These are phyloP conservation scores for Mystacides longicornis DNA, from an alignment of 2,888 invertebrate genomes.

Conservation along the genomic window DNA sequence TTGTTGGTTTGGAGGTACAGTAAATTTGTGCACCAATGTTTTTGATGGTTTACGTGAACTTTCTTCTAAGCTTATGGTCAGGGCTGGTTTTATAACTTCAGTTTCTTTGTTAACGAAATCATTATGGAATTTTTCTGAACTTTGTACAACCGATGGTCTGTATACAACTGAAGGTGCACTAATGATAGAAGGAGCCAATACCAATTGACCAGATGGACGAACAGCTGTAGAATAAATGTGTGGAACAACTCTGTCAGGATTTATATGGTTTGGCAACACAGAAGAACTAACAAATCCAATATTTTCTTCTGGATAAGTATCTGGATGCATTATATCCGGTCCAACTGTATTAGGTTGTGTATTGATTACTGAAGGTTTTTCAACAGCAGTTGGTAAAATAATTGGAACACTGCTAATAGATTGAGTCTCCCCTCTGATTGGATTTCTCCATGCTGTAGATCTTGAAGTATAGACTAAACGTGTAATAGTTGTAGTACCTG, in stretches of 20 bases:
- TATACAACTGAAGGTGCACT: conserved; percentile 17
- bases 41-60: conserved; percentile 16
- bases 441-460: conserved; percentile 21
- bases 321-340: conserved; percentile 25
- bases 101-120: conserved; percentile 18
- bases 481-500: conserved; percentile 20
- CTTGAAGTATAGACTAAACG: conserved; percentile 23
- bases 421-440: conserved; percentile 18
- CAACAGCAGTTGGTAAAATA: conserved; percentile 6
- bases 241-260: conserved; percentile 19
- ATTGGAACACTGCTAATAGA: conserved; percentile 5
- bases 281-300: conserved; percentile 11
- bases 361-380: conserved; percentile 16
- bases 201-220: conserved; percentile 6
- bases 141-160: conserved; percentile 20
- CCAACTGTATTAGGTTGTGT: conserved; percentile 21
- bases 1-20: conserved; percentile 15
- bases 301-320: conserved; percentile 24
- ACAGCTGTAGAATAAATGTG: conserved; percentile 19
- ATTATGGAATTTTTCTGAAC: conserved; percentile 21
- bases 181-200: conserved; percentile 16
- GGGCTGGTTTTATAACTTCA: conserved; percentile 17
- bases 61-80: conserved; percentile 16
- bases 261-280: conserved; percentile 12
- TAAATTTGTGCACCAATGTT: conserved; percentile 22